phyloP scores from a whole-genome alignment of 2,888 invertebrate species.

The Seladonia tumulorum region DNA sequence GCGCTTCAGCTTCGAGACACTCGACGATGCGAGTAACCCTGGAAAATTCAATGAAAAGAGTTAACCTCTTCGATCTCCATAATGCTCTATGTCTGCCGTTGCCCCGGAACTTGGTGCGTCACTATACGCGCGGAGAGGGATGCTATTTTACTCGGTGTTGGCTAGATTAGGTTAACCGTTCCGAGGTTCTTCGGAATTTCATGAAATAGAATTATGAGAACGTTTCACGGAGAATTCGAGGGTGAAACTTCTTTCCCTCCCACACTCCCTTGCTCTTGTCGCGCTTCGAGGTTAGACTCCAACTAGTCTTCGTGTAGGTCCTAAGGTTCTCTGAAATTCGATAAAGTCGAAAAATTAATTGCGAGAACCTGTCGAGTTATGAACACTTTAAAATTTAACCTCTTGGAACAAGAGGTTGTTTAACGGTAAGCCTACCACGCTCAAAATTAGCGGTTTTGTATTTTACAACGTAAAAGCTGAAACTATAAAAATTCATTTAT shows the following conservation, averaged over 20 bases:
- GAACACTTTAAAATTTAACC: too few species aligned
- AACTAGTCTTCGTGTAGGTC: too few species aligned
- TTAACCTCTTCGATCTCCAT: conserved; percentile 8
- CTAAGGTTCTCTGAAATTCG: too few species aligned
- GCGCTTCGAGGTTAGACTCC: too few species aligned
- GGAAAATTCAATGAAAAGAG: conserved; percentile 14
- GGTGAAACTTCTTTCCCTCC: neutral
- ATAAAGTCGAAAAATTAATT: too few species aligned
- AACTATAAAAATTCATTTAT: too few species aligned
- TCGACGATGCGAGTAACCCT: conserved; percentile 2
- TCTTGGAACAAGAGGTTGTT: too few species aligned
- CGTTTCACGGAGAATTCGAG: neutral
- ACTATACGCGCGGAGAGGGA: neutral
- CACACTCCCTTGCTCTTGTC: too few species aligned
- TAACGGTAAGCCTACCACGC: too few species aligned
- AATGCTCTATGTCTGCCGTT: neutral
- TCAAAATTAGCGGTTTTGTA: too few species aligned
- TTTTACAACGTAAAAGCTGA: too few species aligned
- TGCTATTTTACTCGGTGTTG: neutral
- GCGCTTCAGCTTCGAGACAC: neutral
- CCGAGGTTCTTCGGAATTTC: neutral
- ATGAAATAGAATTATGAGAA: neutral
- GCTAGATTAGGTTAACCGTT: neutral
- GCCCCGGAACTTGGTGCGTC: neutral
- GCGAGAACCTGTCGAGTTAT: too few species aligned